Percentiles rank a stretch among this genome's conserved stretches.
These are phyloP conservation scores for Tinea semifulvella DNA, from an alignment of 2,888 invertebrate genomes.

Conservation along the genomic window DNA sequence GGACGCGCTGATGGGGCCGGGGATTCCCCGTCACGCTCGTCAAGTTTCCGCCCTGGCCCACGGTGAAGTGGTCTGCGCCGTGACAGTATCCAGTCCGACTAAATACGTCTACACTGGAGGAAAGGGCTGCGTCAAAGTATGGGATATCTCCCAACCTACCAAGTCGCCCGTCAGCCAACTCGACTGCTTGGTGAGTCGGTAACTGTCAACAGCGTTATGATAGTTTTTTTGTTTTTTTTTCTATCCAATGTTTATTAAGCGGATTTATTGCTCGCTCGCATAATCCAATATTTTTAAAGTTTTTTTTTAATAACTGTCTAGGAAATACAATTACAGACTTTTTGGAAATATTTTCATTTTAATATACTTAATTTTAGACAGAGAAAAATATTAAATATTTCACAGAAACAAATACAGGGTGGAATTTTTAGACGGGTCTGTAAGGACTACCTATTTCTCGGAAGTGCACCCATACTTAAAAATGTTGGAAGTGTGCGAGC, in stretches of 20 bases:
- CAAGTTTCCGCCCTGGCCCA: conserved; percentile 93
- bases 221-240: conserved; percentile 17
- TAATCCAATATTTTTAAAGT: too few species aligned
- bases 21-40: conserved; percentile 91
- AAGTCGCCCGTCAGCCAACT: conserved; percentile 91
- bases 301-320: too few species aligned
- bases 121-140: conserved; percentile 97
- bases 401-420: background rate
- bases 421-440: too few species aligned
- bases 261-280: too few species aligned
- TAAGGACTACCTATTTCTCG: too few species aligned
- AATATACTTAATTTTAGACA: too few species aligned
- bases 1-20: conserved; percentile 92
- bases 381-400: background rate
- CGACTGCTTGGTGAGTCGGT: conserved; percentile 84
- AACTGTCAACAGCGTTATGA: conserved; percentile 39
- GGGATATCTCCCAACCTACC: conserved; percentile 93
- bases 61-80: conserved; percentile 97
- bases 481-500: too few species aligned
- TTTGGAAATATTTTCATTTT: too few species aligned
- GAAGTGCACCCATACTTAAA: too few species aligned
- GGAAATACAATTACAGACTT: too few species aligned
- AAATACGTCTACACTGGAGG: conserved; percentile 96
- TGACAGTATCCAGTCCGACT: conserved; percentile 93
- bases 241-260: too few species aligned